Evolutionary conservation across 2,888 invertebrate genomes (phyloP), one percentile per base, ranked within the genome.

Genomic region (Vesta saturnalis): DNA sequence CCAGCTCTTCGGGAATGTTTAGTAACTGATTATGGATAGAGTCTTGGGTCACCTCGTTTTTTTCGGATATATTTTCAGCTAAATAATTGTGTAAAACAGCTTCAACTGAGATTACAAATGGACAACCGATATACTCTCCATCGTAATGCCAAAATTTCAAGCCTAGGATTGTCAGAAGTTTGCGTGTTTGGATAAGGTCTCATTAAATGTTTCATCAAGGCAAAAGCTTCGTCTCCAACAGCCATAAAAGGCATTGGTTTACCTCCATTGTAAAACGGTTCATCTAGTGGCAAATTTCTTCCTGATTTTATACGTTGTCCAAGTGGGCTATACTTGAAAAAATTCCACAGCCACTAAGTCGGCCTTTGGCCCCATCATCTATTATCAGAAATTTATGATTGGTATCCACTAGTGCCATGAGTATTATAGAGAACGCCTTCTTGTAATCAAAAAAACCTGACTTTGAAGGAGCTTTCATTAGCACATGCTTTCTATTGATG

Each of bases 371-470:
- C n/a, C 77, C 77, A 14, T 77, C 73, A 64, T 79, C 74, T 54
- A 75, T 62, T 52, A 64, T 71, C 18, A 65, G 74, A 67, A 79
- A 78, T 59, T 72, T 71, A 67, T 77, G 77, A 65, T 77, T 65
- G 54, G 73, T 73, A 70, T 78, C 77, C 10, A 74, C 76, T 19
- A 63, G 54, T 4, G 74, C 75, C 74, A 79, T 70, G 59, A 78
- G 67, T 18, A 77, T 76, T 14, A 78, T 74, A 21, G 77, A 76
- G 64, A 74, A 77, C 61, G 67, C 64, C 57, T 77, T 65, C 57
- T 79, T 76, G 60, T 79, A 78, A 63, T 78, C 78, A 59, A 71
- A 77, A 62, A 72, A 79, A n/a, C n/a, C n/a, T n/a, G n/a, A n/a
- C n/a, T n/a, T n/a, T n/a, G n/a, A n/a, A n/a, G n/a, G n/a, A n/a